These are phyloP conservation scores for Buteo buteo DNA, from an alignment of 2,113 vertebrate species.

Conservation along the genomic window DNA sequence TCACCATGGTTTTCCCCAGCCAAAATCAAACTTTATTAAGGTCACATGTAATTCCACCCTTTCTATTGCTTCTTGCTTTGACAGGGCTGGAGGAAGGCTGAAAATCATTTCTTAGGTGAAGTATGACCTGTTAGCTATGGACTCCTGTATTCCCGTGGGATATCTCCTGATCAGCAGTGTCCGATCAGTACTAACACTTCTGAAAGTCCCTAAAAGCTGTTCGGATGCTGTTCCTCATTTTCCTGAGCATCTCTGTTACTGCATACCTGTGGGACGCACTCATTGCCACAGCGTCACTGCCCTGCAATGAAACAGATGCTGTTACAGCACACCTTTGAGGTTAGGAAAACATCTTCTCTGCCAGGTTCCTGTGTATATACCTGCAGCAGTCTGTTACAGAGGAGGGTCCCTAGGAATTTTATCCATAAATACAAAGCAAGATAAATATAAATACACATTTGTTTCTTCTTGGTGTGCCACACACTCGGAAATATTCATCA, in stretches of 20 bases:
- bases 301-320: neutral
- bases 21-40: neutral
- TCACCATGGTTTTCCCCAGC: neutral
- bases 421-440: neutral
- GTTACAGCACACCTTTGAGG: neutral
- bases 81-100: neutral
- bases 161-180: neutral
- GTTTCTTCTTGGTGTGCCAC: neutral
- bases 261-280: neutral
- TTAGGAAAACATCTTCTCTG: neutral
- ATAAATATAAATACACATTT: neutral
- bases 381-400: neutral
- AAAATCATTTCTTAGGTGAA: neutral
- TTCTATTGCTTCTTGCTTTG: neutral
- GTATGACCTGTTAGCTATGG: neutral
- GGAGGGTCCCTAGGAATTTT: neutral
- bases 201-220: neutral
- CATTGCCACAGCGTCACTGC: neutral
- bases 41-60: neutral
- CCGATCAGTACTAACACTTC: neutral
- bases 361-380: neutral
- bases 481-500: neutral
- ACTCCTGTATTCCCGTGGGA: neutral
- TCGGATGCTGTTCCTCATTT: neutral
- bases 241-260: neutral